Evolutionary conservation across 37 sponge, comb jelly and placozoan species (phyloP).

Genomic region (Tethya wilhelma): DNA sequence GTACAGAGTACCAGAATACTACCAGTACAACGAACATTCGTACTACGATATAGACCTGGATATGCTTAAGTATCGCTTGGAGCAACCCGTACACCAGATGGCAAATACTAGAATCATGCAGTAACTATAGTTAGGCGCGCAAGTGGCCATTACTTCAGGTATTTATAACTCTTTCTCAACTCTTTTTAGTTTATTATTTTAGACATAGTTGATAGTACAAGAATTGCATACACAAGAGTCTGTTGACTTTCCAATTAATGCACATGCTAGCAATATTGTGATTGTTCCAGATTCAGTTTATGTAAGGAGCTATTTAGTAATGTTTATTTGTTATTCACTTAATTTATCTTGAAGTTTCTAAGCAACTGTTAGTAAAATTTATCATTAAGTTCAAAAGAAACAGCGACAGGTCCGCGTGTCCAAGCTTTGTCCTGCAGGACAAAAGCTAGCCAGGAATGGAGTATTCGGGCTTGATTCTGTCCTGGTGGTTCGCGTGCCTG

Average conservation of each 20-base stretch:
- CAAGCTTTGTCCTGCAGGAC: background rate
- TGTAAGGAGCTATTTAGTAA: conserved; percentile 10
- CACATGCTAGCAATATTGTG: too few species aligned
- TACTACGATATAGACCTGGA: conserved; percentile 70
- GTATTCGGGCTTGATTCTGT: background rate
- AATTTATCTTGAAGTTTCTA: background rate
- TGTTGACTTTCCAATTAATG: too few species aligned
- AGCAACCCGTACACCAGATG: conserved; percentile 72
- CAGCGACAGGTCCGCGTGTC: background rate
- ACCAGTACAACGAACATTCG: conserved; percentile 55
- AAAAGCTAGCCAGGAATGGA: background rate
- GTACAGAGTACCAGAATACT: conserved; percentile 73
- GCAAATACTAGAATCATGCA: too few species aligned
- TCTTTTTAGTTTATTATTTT: background rate
- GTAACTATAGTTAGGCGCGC: background rate
- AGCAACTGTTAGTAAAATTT: conserved; percentile 4
- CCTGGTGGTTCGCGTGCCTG: background rate
- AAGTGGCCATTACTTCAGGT: too few species aligned
- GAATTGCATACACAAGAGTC: background rate
- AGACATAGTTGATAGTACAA: background rate
- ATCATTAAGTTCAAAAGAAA: background rate
- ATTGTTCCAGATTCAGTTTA: too few species aligned
- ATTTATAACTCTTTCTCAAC: background rate
- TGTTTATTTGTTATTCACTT: background rate
- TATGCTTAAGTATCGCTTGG: conserved; percentile 43